A percentile compares a stretch with the other conserved stretches of the same genome.
Evolutionary conservation across 2,888 invertebrate genomes (phyloP).

Genomic region (Mechanitis messenoides): DNA sequence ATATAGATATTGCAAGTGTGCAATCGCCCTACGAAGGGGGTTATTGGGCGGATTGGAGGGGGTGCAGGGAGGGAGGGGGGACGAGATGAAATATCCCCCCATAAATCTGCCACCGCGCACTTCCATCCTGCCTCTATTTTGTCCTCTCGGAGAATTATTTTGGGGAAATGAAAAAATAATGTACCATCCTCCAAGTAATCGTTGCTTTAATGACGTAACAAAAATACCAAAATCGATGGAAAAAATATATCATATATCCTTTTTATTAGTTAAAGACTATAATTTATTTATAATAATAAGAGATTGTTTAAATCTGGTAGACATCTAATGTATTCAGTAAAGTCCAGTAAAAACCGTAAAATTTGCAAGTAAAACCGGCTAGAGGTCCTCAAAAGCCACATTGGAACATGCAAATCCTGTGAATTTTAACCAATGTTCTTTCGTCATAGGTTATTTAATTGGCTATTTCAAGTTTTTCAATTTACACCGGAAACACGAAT

Average conservation of each 20-base stretch:
- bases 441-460: slow-evolving; percentile 41
- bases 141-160: slow-evolving; percentile 26
- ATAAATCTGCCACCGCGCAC: slow-evolving; percentile 60
- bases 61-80: slow-evolving; percentile 23
- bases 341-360: too few relatives aligned
- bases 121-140: slow-evolving; percentile 35
- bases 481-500: slow-evolving; percentile 47
- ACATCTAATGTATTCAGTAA: not conserved
- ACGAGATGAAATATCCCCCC: slow-evolving; percentile 61
- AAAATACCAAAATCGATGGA: slow-evolving; percentile 10
- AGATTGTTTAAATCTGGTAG: not conserved
- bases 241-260: not conserved
- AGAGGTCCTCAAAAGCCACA: not conserved
- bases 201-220: slow-evolving; percentile 15
- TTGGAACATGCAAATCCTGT: slow-evolving; percentile 3
- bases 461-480: slow-evolving; percentile 63
- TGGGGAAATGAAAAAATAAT: slow-evolving; percentile 29
- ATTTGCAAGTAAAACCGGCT: too few relatives aligned
- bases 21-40: slow-evolving; percentile 18
- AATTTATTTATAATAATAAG: not conserved
- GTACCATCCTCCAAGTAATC: slow-evolving; percentile 24
- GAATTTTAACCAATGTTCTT: not conserved
- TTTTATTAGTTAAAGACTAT: not conserved
- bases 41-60: slow-evolving; percentile 17
- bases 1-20: slow-evolving; percentile 11